Evolutionary conservation across 2,797 vertebrate genomes (phyloP).

Genomic region (Diglossa cyanea): DNA sequence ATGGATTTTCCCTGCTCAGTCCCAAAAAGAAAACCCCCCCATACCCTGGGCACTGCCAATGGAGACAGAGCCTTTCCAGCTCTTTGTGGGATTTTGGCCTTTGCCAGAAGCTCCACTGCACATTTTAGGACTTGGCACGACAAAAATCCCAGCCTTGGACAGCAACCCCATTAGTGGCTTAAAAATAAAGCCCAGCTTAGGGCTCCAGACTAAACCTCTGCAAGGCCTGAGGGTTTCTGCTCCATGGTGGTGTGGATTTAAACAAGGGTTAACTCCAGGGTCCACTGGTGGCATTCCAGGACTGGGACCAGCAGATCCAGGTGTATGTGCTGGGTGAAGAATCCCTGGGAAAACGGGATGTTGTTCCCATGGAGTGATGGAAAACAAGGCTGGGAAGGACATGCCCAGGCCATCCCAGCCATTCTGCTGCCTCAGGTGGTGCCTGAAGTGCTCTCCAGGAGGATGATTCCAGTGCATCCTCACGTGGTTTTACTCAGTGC

Average conservation of each 20-base stretch:
- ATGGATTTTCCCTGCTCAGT: neutral
- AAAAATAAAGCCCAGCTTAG: neutral
- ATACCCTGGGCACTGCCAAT: neutral
- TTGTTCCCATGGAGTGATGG: neutral
- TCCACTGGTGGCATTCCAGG: neutral
- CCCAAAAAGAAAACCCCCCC: neutral
- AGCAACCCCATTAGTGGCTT: neutral
- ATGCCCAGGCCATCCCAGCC: fast-evolving
- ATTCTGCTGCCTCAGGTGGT: neutral
- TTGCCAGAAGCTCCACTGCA: neutral
- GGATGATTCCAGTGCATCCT: fast-evolving
- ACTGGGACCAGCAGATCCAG: neutral
- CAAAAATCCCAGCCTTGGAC: neutral
- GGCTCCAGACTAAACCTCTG: neutral
- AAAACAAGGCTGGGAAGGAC: neutral
- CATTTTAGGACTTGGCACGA: neutral
- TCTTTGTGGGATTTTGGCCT: neutral
- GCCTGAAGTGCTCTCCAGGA: neutral
- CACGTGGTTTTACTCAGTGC: neutral
- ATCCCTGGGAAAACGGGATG: fast-evolving
- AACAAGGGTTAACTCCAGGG: neutral
- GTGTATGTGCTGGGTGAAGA: neutral
- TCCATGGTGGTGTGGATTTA: fast-evolving
- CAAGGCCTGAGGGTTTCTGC: neutral
- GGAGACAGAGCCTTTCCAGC: neutral